Evolutionary conservation across 2,888 invertebrate species (phyloP).

Genomic region (Tetranychus truncatus): DNA sequence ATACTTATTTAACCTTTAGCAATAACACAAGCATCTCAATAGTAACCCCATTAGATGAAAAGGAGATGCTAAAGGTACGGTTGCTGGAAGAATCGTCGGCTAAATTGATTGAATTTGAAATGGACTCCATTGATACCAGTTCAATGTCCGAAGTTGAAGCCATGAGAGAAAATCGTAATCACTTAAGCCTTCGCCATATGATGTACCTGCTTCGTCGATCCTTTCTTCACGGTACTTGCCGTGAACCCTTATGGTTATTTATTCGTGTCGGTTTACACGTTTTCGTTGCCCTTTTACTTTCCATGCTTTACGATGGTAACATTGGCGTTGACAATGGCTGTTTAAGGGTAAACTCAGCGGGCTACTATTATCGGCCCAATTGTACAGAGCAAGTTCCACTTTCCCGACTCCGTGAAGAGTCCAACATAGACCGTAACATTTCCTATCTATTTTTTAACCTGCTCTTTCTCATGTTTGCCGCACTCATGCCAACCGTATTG

Average conservation of each 20-base stretch:
- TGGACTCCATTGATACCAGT: constrained; percentile 10
- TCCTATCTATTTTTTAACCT: constrained; percentile 76
- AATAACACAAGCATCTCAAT: not conserved
- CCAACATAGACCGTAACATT: constrained; percentile 45
- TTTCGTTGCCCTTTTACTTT: constrained; percentile 10
- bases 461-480: constrained; percentile 73
- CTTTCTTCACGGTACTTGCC: not conserved
- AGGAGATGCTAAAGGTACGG: not conserved
- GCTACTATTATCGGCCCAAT: constrained; percentile 7
- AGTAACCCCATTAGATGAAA: constrained; percentile 4
- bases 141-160: constrained; percentile 5
- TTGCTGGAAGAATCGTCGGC: constrained; percentile 4
- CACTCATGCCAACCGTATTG: constrained; percentile 84
- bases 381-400: constrained; percentile 2
- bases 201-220: constrained; percentile 3
- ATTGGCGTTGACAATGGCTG: constrained; percentile 11
- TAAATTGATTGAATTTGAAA: constrained; percentile 5
- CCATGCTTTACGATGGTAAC: constrained; percentile 5
- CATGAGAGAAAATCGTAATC: constrained; percentile 12
- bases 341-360: not conserved
- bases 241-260: constrained; percentile 11
- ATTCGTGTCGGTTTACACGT: constrained; percentile 9
- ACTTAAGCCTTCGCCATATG: constrained; percentile 9
- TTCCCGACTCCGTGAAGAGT: constrained; percentile 31
- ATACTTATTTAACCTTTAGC: too few relatives aligned